Conservation (phyloP, 2,113 vertebrate species). For the Clarias magur region DNA sequence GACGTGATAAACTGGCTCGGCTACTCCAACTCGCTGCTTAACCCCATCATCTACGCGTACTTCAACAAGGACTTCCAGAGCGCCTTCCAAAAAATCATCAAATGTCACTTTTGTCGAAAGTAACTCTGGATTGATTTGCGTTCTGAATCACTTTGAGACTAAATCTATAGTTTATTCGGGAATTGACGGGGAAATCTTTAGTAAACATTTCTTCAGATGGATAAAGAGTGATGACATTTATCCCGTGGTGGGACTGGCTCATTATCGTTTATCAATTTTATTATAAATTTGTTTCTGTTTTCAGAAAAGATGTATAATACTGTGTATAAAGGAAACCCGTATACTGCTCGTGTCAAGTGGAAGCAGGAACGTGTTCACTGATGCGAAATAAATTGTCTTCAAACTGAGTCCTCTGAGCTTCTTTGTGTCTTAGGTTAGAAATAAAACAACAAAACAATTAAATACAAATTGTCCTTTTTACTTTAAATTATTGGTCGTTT, state of each 20-base stretch:
- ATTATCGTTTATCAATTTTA: constrained; percentile 29
- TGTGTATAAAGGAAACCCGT: constrained; percentile 39
- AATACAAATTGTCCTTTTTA: neutral
- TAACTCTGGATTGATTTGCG: constrained; percentile 57
- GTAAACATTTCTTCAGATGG: constrained; percentile 21
- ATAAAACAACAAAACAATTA: neutral
- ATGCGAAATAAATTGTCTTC: constrained; percentile 39
- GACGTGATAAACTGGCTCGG: constrained; percentile 96
- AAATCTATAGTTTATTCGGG: neutral
- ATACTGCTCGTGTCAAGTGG: constrained; percentile 21
- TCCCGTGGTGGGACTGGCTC: neutral
- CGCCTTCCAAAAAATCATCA: constrained; percentile 95
- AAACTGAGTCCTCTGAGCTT: constrained; percentile 19
- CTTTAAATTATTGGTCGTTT: neutral
- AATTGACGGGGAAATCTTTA: neutral
- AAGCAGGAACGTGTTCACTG: constrained; percentile 44
- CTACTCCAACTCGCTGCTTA: constrained; percentile 96
- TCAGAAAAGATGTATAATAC: constrained; percentile 39
- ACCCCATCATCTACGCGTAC: constrained; percentile 98
- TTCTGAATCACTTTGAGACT: neutral
- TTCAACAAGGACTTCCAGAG: constrained; percentile 99
- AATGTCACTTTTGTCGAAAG: constrained; percentile 89
- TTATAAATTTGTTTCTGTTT: constrained; percentile 39
- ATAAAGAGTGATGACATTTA: constrained; percentile 24
- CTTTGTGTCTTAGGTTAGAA: neutral